Base-by-base conservation (phyloP, 2,113 vertebrate genomes). In the Pangasianodon gigas region DNA sequence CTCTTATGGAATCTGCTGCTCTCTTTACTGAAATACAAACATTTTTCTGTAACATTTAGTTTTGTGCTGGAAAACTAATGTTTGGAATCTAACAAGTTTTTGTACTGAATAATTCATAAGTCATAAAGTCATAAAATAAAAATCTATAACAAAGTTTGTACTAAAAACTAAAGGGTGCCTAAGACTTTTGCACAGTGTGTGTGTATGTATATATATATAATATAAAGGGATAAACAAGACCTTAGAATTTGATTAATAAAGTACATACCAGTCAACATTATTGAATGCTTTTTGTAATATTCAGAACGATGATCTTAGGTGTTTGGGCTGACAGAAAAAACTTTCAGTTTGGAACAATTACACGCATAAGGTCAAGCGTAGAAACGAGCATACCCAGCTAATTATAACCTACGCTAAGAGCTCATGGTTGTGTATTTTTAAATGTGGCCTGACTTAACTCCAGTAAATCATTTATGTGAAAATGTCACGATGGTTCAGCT, bases 321-420 rank as follows among this genome's bases (percentile, higher is more conserved):
- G 75, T 14, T 51, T 51, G 26, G 46, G 1, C 46, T 51, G 24
- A 79, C 26, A 14, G 44, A 74, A 44, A 44, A 48, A 29, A 48
- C 54, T 2, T 74, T 13, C 46, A 41, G 6, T 58, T 52, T 19
- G 71, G 51, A 65, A 60, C 80, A 52, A 85, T 69, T 62, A n/a
- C 32, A 37, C 32, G 32, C 18, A 60, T 0, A 80, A 69, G 60
- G 32, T 74, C 29, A 32, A 85, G 60, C 32, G 6, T n/a, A n/a
- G 26, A 82, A 65, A 51, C 4, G 5, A 79, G 21, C 62, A 67
- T 74, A 48, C 29, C 26, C 58, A 77, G 58, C 83, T 91, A 90
- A 88, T 91, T 90, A 88, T 91, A 91, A 67, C 85, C 48, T 19
- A 24, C 29, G 79, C 46, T 84, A 41, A n/a, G 52, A 65, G 82